A percentile compares a stretch with the other conserved stretches of the same genome.
phyloP scores from a whole-genome alignment of 2,888 invertebrate genomes.

The Galerucella nymphaeae region DNA sequence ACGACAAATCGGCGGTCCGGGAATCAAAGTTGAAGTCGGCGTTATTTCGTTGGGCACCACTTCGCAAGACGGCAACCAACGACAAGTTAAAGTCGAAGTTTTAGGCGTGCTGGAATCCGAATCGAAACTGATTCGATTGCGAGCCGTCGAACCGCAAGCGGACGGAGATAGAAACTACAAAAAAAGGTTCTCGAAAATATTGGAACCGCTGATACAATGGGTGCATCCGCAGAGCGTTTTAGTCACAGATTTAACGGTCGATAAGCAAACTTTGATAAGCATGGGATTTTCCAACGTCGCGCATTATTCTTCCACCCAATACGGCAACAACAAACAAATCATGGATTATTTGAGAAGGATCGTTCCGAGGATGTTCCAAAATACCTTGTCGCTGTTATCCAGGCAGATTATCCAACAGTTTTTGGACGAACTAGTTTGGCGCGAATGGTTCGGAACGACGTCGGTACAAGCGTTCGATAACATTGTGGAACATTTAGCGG shows the following conservation, averaged over 20 bases:
- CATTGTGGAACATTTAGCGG: constrained; percentile 81
- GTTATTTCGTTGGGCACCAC: constrained; percentile 90
- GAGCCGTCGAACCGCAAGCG: constrained; percentile 84
- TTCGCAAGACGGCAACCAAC: constrained; percentile 74
- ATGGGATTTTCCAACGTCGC: constrained; percentile 85
- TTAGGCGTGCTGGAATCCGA: constrained; percentile 83
- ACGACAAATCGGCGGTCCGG: constrained; percentile 77
- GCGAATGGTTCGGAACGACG: constrained; percentile 85
- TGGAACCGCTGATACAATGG: constrained; percentile 83
- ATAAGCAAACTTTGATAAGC: constrained; percentile 78
- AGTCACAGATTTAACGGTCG: constrained; percentile 85
- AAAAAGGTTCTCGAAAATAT: constrained; percentile 82
- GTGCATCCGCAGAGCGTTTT: constrained; percentile 82
- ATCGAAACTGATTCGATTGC: constrained; percentile 78
- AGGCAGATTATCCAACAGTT: constrained; percentile 89
- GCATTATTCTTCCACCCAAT: constrained; percentile 69
- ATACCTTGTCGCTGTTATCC: constrained; percentile 83
- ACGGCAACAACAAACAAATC: constrained; percentile 67
- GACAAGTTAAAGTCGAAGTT: constrained; percentile 87
- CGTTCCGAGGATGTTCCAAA: constrained; percentile 92
- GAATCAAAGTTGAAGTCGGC: constrained; percentile 79
- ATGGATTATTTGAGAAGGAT: constrained; percentile 90
- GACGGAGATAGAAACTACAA: constrained; percentile 84
- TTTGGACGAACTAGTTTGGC: constrained; percentile 88
- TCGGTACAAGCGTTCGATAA: constrained; percentile 84